Base-by-base conservation (phyloP, 2,888 invertebrate genomes). In the Norana najaformis region DNA sequence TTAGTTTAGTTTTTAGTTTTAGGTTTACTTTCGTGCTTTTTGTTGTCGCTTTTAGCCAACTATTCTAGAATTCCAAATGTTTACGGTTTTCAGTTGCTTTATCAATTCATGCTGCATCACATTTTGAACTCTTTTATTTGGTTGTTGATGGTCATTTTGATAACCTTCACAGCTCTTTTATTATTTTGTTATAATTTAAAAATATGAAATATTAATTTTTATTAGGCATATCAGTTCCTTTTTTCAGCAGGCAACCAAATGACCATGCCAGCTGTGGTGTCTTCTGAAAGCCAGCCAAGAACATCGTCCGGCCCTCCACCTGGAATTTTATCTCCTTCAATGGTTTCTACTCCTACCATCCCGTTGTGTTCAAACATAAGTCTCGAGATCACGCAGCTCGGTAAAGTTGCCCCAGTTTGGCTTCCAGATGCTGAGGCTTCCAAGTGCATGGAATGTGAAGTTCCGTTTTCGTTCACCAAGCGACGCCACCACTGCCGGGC, bases 401-500 rank as follows among this genome's bases (percentile, higher is more conserved):
- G 97, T 0, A 96, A 96, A 93, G 96, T 97, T 90, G 96, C 97
- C 30, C 98, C 98, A 0, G 96, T 96, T 93, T 98, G 98, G 98
- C 96, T 98, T 89, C 97, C 97, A 0, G 98, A 98, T 94, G 96
- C 96, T 8, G 97, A 97, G 93, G 97, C 97, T 14, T 95, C 96
- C n/a, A 96, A 96, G 92, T 98, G 98, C 94, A 97, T 98, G 96
- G 96, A 97, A 92, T 98, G 98, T 94, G 96, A 96, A 91, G 95
- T 96, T 88, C 97, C 96, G 94, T 98, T 98, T 94, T 97, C 97
- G 0, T 96, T 98, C 92, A 96, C 97, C 89, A 97, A 97, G 94
- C 96, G 97, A 88, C 96, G 98, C 82, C 96, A 96, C 93, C 98
- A 98, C 95, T 98, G 98, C 94, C 95, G 98, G 90, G 97, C 97